phyloP scores from a whole-genome alignment of 2,113 vertebrate genomes.

The Microcebus griseorufus region DNA sequence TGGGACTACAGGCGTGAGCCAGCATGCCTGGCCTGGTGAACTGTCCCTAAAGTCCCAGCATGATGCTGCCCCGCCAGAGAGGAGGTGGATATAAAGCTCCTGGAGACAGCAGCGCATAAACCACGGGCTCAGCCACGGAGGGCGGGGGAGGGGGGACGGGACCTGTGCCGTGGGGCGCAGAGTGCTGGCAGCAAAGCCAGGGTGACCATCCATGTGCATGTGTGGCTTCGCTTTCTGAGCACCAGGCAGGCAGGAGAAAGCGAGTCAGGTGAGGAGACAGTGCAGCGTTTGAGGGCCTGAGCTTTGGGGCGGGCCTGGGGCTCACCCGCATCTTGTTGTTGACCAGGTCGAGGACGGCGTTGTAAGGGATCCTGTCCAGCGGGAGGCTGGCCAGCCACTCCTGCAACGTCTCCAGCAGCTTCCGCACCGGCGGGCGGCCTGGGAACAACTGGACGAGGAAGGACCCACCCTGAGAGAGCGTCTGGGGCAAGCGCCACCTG shows the following conservation, averaged over 20 bases:
- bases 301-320: neutral
- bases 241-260: neutral
- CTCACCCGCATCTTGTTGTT: conserved; percentile 98
- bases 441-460: conserved; percentile 91
- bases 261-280: fast-evolving
- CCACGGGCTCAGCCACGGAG: fast-evolving
- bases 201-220: fast-evolving
- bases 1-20: no score
- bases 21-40: no score
- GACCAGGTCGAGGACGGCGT: conserved; percentile 94
- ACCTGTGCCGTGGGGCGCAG: neutral
- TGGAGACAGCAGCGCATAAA: fast-evolving
- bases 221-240: no score
- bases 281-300: fast-evolving
- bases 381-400: conserved; percentile 96
- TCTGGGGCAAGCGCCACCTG: no score
- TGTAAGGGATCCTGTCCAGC: conserved; percentile 93
- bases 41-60: neutral
- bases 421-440: conserved; percentile 90
- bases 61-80: neutral
- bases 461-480: neutral
- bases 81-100: fast-evolving
- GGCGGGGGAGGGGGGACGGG: neutral
- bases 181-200: neutral
- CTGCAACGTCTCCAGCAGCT: conserved; percentile 93